phyloP scores from a whole-genome alignment of 2,888 invertebrate genomes.

The Ectropis crepuscularia region DNA sequence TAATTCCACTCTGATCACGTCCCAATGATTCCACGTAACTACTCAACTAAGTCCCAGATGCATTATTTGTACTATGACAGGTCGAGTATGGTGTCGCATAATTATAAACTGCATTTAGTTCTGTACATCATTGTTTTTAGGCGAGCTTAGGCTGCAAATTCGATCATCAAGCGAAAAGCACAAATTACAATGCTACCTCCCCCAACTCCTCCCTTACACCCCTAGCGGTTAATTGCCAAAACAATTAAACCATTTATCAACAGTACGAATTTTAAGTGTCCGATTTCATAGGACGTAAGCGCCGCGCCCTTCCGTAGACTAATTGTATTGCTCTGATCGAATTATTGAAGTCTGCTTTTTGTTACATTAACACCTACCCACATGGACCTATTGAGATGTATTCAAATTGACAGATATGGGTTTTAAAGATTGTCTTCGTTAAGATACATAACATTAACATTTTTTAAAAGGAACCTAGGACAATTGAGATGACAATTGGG shows the following conservation, averaged over 20 bases:
- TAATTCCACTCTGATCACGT: constrained; percentile 9
- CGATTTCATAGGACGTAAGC: constrained; percentile 51
- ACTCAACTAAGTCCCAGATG: constrained; percentile 23
- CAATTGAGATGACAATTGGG: too few species aligned
- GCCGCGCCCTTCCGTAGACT: constrained; percentile 41
- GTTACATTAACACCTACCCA: background rate
- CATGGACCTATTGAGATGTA: too few species aligned
- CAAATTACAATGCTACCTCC: constrained; percentile 42
- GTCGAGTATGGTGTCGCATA: constrained; percentile 9
- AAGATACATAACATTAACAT: too few species aligned
- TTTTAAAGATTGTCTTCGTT: too few species aligned
- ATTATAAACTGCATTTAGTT: constrained; percentile 22
- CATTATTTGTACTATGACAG: constrained; percentile 6
- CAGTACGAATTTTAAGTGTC: constrained; percentile 63
- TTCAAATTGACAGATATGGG: too few species aligned
- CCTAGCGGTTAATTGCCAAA: constrained; percentile 68
- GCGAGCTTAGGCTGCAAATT: constrained; percentile 38
- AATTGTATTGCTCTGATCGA: constrained; percentile 21
- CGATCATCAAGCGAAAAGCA: constrained; percentile 39
- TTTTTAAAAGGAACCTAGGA: too few species aligned
- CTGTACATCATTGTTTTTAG: constrained; percentile 25
- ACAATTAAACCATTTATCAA: constrained; percentile 76
- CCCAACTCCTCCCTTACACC: constrained; percentile 36
- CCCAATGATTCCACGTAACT: constrained; percentile 16
- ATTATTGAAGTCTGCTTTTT: constrained; percentile 10